A percentile compares a stretch with the other conserved stretches of the same genome.
Conservation (phyloP, 2,113 vertebrate species). For the Hymenochirus boettgeri region DNA sequence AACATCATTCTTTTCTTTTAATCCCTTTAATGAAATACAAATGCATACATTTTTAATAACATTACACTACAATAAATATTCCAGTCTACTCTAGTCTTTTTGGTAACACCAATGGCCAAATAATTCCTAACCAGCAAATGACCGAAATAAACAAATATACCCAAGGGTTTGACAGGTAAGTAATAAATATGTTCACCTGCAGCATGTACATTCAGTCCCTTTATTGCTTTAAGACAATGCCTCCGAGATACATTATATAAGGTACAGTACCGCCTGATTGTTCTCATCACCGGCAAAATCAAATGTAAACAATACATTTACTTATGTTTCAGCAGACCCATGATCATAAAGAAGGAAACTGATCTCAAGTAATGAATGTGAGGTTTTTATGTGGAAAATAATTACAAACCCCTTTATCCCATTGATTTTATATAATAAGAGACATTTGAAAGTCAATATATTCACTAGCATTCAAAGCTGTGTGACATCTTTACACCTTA, state of each 20-base stretch:
- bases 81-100: slow-evolving; percentile 49
- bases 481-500: too few relatives aligned
- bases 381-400: too few relatives aligned
- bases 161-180: slow-evolving; percentile 48
- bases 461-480: too few relatives aligned
- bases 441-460: too few relatives aligned
- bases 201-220: slow-evolving; percentile 49
- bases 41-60: slow-evolving; percentile 60
- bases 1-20: slow-evolving; percentile 47
- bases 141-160: slow-evolving; percentile 57
- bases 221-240: slow-evolving; percentile 64
- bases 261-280: slow-evolving; percentile 44
- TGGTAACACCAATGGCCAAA: slow-evolving; percentile 40
- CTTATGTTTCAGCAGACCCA: background rate
- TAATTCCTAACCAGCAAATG: slow-evolving; percentile 39
- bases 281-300: slow-evolving; percentile 63
- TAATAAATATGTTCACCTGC: slow-evolving; percentile 49
- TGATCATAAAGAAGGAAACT: background rate
- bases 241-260: slow-evolving; percentile 61
- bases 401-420: too few relatives aligned
- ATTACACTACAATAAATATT: slow-evolving; percentile 59
- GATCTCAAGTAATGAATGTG: too few relatives aligned
- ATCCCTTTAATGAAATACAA: slow-evolving; percentile 58
- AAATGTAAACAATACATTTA: slow-evolving; percentile 60
- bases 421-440: too few relatives aligned